Conservation (phyloP, 2,888 invertebrate species). For the Unio delphinus region DNA sequence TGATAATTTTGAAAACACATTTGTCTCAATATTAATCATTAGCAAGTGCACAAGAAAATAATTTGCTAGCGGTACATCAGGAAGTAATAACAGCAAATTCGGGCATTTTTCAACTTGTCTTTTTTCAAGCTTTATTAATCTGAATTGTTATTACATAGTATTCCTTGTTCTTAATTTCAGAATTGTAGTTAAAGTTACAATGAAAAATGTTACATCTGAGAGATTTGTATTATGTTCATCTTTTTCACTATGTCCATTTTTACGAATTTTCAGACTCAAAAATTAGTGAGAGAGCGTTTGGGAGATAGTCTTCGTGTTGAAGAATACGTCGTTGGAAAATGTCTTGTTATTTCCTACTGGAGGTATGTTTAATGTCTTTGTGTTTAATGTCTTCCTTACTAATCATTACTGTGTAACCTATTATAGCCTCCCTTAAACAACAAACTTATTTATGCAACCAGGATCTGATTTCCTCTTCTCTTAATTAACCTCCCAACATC, state of each 20-base stretch:
- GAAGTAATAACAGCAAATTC: too few relatives aligned
- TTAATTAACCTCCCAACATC: not conserved
- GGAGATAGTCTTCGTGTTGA: slow-evolving; percentile 79
- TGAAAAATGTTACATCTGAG: too few relatives aligned
- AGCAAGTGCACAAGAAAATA: too few relatives aligned
- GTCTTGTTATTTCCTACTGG: slow-evolving; percentile 95
- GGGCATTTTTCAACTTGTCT: too few relatives aligned
- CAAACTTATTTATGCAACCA: too few relatives aligned
- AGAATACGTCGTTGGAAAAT: slow-evolving; percentile 90
- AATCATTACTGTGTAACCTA: too few relatives aligned
- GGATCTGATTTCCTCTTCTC: not conserved
- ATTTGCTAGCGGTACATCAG: too few relatives aligned
- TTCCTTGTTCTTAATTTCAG: not conserved
- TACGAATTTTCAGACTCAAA: slow-evolving; percentile 79
- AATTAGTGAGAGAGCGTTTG: slow-evolving; percentile 89
- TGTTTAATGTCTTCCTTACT: not conserved
- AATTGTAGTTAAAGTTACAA: not conserved
- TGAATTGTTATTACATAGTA: not conserved
- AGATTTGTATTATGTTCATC: not conserved
- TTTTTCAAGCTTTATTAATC: not conserved
- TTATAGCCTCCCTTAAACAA: not conserved
- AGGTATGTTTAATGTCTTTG: slow-evolving; percentile 73
- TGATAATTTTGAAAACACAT: too few relatives aligned
- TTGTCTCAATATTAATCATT: too few relatives aligned
- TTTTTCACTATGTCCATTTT: not conserved